Conservation (phyloP, 2,113 vertebrate genomes). For the Micromys minutus region DNA sequence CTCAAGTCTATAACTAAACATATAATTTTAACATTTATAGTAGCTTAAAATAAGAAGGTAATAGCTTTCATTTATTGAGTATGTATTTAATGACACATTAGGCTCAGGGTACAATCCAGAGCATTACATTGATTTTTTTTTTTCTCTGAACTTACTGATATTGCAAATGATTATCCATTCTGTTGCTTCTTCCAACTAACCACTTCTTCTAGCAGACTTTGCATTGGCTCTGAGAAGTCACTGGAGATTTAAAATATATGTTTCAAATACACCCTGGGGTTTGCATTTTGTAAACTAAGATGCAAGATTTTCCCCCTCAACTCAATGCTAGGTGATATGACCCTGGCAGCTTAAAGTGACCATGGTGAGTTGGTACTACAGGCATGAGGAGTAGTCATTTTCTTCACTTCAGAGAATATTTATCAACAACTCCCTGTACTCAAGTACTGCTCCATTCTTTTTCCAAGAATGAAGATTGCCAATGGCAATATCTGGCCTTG, state of each 20-base stretch:
- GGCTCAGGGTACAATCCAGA: neutral
- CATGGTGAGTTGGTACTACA: neutral
- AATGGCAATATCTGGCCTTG: neutral
- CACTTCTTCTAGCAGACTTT: neutral
- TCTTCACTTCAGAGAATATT: neutral
- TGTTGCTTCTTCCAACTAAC: neutral
- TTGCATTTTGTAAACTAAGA: neutral
- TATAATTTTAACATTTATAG: constrained; percentile 45
- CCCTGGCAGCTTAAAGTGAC: neutral
- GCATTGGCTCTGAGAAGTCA: neutral
- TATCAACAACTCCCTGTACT: neutral
- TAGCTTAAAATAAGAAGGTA: constrained; percentile 52
- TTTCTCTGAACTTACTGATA: neutral
- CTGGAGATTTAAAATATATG: neutral
- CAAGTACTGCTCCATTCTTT: neutral
- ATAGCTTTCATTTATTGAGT: constrained; percentile 45
- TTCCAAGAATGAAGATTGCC: neutral
- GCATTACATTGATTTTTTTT: too few species aligned
- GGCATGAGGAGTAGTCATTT: neutral
- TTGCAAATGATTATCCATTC: neutral
- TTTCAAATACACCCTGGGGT: neutral
- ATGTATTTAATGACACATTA: constrained; percentile 7
- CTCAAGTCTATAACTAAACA: constrained; percentile 49
- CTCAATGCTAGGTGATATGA: neutral
- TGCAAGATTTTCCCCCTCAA: neutral